Percentiles rank a stretch among this genome's conserved stretches.
phyloP scores from a whole-genome alignment of 2,888 invertebrate species.

The Sinotaia quadrata region DNA sequence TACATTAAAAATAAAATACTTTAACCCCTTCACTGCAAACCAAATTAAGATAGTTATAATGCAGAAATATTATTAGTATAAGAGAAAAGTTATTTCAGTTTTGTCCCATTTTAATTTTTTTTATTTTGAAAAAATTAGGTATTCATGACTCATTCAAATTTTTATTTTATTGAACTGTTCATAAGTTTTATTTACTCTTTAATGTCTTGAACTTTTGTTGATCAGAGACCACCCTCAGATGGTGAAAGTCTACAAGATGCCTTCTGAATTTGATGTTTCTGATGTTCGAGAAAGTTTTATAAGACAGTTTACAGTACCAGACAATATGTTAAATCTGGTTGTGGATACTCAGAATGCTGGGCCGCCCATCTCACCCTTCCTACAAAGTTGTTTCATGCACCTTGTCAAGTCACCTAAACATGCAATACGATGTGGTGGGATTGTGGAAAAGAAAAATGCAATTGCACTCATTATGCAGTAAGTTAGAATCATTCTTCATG shows the following conservation, averaged over 20 bases:
- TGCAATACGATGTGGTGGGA: constrained; percentile 58
- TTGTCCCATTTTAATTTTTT: background rate
- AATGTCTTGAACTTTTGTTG: background rate
- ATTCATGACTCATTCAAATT: too few relatives aligned
- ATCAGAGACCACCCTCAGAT: constrained; percentile 92
- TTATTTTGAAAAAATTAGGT: too few relatives aligned
- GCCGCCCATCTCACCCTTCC: constrained; percentile 47
- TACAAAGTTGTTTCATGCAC: constrained; percentile 51
- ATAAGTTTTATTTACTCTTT: background rate
- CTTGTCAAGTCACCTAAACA: constrained; percentile 52
- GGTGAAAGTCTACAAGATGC: constrained; percentile 90
- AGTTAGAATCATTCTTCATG: constrained; percentile 73
- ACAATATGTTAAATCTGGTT: constrained; percentile 55
- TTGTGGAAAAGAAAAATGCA: constrained; percentile 79
- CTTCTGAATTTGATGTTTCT: constrained; percentile 79
- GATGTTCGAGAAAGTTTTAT: constrained; percentile 97
- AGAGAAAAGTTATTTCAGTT: background rate
- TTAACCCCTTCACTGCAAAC: too few relatives aligned
- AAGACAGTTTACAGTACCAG: constrained; percentile 83
- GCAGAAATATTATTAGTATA: background rate
- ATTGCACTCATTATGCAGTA: constrained; percentile 87
- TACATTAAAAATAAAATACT: too few relatives aligned
- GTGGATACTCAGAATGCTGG: constrained; percentile 55
- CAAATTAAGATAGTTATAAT: too few relatives aligned
- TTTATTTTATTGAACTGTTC: background rate